Evolutionary conservation across 2,888 invertebrate genomes (phyloP).

Genomic region (Gisinianus flammeolus): DNA sequence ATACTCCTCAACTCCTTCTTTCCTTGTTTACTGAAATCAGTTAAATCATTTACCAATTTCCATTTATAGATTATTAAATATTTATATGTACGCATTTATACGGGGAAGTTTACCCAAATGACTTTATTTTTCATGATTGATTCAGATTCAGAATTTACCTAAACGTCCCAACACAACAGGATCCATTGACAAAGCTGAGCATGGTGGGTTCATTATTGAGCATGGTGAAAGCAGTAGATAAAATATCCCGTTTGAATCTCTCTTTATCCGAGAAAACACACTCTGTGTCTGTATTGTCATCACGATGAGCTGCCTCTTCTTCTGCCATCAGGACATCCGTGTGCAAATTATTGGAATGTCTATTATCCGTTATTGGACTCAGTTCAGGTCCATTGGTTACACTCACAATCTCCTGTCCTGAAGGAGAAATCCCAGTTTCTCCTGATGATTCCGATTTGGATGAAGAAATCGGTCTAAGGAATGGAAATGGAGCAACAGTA

Average conservation of each 20-base stretch:
- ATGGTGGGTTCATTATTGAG: constrained; percentile 43
- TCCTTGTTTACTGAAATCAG: constrained; percentile 39
- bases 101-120: too few species aligned
- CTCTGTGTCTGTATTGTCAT: constrained; percentile 35
- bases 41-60: too few species aligned
- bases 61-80: too few species aligned
- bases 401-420: neutral
- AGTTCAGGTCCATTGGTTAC: neutral
- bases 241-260: constrained; percentile 43
- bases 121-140: too few species aligned
- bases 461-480: neutral
- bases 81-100: too few species aligned
- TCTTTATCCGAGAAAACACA: constrained; percentile 47
- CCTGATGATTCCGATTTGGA: neutral
- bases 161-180: constrained; percentile 47
- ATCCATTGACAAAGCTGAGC: constrained; percentile 42
- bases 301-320: neutral
- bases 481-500: neutral
- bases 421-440: neutral
- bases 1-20: constrained; percentile 33
- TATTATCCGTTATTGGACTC: too few species aligned
- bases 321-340: neutral
- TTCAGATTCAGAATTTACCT: constrained; percentile 29
- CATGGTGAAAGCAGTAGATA: constrained; percentile 41
- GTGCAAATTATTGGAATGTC: neutral